Percentiles rank a stretch among this genome's conserved stretches.
Evolutionary conservation across 1,140 invertebrate species (phyloP).

Genomic region (Pseudoatta argentina): DNA sequence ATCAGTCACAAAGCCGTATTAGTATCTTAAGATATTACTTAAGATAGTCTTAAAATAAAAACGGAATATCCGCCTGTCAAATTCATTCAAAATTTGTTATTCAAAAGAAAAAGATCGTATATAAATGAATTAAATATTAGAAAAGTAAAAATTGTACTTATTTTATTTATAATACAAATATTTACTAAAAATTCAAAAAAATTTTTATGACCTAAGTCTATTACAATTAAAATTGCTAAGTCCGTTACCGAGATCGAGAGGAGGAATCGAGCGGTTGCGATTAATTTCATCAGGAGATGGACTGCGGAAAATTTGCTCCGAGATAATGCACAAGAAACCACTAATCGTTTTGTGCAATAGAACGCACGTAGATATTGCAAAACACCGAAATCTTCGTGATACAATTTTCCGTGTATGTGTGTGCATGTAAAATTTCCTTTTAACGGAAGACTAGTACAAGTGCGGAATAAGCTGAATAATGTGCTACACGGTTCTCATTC

Average conservation of each 20-base stretch:
- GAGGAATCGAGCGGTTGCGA: constrained; percentile 5
- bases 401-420: neutral
- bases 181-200: neutral
- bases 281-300: constrained; percentile 34
- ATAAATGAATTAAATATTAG: too few relatives aligned
- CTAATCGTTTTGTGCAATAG: constrained; percentile 28
- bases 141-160: too few relatives aligned
- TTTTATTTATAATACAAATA: neutral
- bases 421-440: neutral
- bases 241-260: neutral
- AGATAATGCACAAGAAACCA: constrained; percentile 28
- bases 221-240: neutral
- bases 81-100: neutral
- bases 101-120: too few relatives aligned
- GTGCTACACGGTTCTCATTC: neutral
- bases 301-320: constrained; percentile 26
- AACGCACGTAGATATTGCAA: neutral
- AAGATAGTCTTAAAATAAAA: too few relatives aligned
- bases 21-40: too few relatives aligned
- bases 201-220: neutral
- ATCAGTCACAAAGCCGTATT: too few relatives aligned
- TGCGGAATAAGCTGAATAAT: neutral
- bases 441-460: constrained; percentile 9
- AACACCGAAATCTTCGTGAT: constrained; percentile 28
- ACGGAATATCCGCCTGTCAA: neutral